Evolutionary conservation across 2,797 vertebrate species (phyloP).

Genomic region (Trachops cirrhosus): DNA sequence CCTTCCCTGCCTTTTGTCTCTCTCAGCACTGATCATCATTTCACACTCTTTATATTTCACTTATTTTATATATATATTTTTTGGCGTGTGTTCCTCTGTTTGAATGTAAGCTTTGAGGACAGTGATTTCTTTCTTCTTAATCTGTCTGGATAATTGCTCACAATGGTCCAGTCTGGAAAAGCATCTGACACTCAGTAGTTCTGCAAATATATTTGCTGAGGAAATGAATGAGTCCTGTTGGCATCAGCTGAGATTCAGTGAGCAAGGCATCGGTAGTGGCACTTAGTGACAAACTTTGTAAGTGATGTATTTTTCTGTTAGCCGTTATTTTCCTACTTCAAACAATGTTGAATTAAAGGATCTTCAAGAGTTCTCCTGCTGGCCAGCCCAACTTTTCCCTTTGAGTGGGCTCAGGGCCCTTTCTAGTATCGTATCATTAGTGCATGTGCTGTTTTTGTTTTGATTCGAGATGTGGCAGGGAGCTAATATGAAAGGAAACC

Average conservation of each 20-base stretch:
- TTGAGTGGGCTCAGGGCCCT: not conserved
- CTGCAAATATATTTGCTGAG: not conserved
- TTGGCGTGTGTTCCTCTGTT: not conserved
- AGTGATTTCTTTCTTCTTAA: not conserved
- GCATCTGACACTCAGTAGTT: not conserved
- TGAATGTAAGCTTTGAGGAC: not conserved
- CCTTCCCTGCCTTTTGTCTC: not conserved
- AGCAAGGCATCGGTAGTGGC: not conserved
- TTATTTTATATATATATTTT: not conserved
- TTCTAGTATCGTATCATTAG: not conserved
- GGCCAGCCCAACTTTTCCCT: not conserved
- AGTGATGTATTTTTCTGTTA: not conserved
- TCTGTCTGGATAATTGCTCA: not conserved
- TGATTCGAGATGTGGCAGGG: not conserved
- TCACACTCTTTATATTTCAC: not conserved
- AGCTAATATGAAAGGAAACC: not conserved
- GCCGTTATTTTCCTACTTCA: not conserved
- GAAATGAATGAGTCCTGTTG: not conserved
- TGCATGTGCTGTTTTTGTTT: not conserved
- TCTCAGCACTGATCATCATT: not conserved
- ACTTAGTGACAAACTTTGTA: not conserved
- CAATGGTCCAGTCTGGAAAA: not conserved
- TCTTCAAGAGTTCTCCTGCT: not conserved
- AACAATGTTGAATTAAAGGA: not conserved
- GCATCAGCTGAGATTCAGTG: not conserved